A percentile compares a stretch with the other conserved stretches of the same genome.
Conservation (phyloP, 2,797 vertebrate species). For the Simalia tracyae region DNA sequence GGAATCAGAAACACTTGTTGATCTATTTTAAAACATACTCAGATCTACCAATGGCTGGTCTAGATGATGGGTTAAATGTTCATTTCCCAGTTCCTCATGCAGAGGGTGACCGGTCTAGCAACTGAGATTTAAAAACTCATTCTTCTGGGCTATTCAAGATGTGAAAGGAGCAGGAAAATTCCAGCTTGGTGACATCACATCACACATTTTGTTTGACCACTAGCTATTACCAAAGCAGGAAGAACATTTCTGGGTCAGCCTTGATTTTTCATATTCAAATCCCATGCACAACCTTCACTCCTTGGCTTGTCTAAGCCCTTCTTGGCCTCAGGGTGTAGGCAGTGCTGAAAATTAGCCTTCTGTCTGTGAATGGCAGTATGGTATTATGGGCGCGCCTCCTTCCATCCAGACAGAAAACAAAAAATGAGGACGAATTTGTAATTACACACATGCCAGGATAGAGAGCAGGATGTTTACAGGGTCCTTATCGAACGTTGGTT, state of each 20-base stretch:
- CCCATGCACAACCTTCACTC: neutral
- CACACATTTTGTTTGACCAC: neutral
- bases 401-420: slow-evolving; percentile 48
- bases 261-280: neutral
- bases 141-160: neutral
- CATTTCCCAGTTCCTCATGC: neutral
- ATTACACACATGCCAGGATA: slow-evolving; percentile 52
- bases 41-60: neutral
- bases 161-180: neutral
- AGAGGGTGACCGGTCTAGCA: neutral
- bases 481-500: slow-evolving; percentile 40
- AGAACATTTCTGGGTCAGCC: neutral
- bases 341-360: slow-evolving; percentile 48
- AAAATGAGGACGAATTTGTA: slow-evolving; percentile 55
- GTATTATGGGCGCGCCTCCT: slow-evolving; percentile 28
- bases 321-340: slow-evolving; percentile 17
- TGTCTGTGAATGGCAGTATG: slow-evolving; percentile 45
- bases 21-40: neutral
- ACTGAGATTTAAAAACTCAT: neutral
- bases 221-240: neutral
- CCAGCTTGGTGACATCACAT: neutral
- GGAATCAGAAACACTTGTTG: neutral
- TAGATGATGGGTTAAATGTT: neutral
- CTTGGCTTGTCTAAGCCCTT: slow-evolving; percentile 37
- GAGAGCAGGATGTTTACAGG: slow-evolving; percentile 30